Evolutionary conservation across 2,888 invertebrate species (phyloP).

Genomic region (Metopia argyrocephala): DNA sequence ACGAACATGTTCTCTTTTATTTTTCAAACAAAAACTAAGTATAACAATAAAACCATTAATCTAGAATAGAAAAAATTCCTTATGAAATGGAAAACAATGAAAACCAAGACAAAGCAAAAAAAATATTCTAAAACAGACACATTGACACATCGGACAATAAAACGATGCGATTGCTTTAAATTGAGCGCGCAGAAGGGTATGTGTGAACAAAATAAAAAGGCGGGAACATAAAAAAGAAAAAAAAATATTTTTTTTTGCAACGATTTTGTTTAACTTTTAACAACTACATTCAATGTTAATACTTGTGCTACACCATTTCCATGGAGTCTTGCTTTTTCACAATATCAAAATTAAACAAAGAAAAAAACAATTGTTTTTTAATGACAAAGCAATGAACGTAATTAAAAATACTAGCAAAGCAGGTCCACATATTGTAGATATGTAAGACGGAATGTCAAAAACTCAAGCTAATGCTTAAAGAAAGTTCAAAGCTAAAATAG

Average conservation of each 20-base stretch:
- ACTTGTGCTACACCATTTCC: conserved; percentile 7
- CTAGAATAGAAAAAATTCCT: conserved; percentile 57
- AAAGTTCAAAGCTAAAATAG: no score
- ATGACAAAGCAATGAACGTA: no score
- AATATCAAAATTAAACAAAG: not conserved
- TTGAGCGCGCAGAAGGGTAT: conserved; percentile 2
- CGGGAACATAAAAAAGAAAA: not conserved
- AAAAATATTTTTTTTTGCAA: conserved; percentile 35
- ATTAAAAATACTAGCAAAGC: no score
- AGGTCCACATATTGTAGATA: no score
- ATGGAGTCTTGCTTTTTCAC: no score
- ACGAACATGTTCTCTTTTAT: not conserved
- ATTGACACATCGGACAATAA: conserved; percentile 63
- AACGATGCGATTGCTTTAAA: conserved; percentile 49
- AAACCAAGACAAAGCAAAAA: conserved; percentile 2
- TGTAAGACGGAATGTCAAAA: no score
- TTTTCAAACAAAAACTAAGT: conserved; percentile 48
- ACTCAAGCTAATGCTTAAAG: no score
- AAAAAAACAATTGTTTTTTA: no score
- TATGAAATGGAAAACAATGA: not conserved
- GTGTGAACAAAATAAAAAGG: not conserved
- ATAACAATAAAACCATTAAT: conserved; percentile 64
- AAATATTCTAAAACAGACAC: conserved; percentile 52
- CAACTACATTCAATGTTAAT: not conserved
- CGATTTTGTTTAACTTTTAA: conserved; percentile 22